A percentile compares a stretch with the other conserved stretches of the same genome.
Evolutionary conservation across 2,888 invertebrate species (phyloP).

Genomic region (Lysandra bellargus): DNA sequence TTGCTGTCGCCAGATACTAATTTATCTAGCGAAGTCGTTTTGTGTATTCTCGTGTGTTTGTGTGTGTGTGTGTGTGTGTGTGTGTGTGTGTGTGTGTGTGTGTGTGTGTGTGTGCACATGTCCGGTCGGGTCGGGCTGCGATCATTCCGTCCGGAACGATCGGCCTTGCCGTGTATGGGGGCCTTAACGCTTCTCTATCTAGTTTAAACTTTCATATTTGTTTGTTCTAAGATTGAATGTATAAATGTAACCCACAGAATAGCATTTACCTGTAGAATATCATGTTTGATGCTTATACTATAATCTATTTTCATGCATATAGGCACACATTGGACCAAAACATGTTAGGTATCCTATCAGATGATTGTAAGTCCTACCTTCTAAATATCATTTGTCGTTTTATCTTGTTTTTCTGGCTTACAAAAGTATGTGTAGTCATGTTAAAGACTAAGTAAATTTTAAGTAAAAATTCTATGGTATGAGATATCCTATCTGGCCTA

Average conservation of each 20-base stretch:
- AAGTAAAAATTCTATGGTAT: neutral
- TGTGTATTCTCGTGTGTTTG: neutral
- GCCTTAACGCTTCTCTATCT: constrained; percentile 3
- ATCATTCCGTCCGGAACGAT: neutral
- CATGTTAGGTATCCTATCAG: constrained; percentile 2
- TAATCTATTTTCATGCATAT: constrained; percentile 1
- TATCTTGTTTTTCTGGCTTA: neutral
- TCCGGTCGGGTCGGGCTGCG: neutral
- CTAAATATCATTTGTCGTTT: neutral
- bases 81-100: no score
- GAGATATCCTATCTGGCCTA: neutral
- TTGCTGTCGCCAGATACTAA: neutral
- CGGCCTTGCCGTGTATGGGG: neutral
- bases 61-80: no score
- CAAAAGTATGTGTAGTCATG: neutral
- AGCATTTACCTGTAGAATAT: neutral
- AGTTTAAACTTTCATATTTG: neutral
- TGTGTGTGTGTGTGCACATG: neutral
- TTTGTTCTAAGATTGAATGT: constrained; percentile 6
- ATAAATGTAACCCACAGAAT: neutral
- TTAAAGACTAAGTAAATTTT: neutral
- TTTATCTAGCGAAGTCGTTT: neutral
- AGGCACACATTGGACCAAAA: constrained; percentile 24
- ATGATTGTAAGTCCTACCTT: neutral
- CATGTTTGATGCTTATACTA: neutral